Conservation (phyloP, 2,888 invertebrate genomes). For the Boloria euphrosyne region DNA sequence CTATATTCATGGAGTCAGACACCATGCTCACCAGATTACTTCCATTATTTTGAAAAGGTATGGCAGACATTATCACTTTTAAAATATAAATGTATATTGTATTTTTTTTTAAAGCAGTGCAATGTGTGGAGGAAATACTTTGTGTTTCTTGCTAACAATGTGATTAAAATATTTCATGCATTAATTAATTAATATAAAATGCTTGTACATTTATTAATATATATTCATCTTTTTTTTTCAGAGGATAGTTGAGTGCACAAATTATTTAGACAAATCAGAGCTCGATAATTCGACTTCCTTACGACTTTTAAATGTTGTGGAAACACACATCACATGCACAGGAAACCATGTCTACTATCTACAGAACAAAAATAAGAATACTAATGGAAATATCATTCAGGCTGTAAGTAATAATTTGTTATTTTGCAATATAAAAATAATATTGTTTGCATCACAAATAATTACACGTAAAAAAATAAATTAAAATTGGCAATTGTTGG, state of each 20-base stretch:
- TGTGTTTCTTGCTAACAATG: too few relatives aligned
- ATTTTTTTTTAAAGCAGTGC: too few relatives aligned
- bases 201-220: not conserved
- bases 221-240: slow-evolving; percentile 43
- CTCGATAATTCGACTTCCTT: slow-evolving; percentile 47
- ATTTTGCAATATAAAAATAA: too few relatives aligned
- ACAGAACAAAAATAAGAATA: slow-evolving; percentile 43
- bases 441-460: not conserved
- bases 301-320: slow-evolving; percentile 42
- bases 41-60: slow-evolving; percentile 75
- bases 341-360: slow-evolving; percentile 56
- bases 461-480: too few relatives aligned
- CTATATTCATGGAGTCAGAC: slow-evolving; percentile 60
- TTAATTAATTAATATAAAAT: too few relatives aligned
- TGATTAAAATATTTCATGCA: too few relatives aligned
- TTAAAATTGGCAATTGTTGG: too few relatives aligned
- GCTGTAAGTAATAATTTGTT: slow-evolving; percentile 26
- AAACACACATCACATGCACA: slow-evolving; percentile 51
- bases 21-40: slow-evolving; percentile 71
- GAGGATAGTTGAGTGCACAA: slow-evolving; percentile 64
- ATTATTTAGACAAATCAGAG: slow-evolving; percentile 45
- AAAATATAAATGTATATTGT: not conserved
- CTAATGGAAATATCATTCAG: slow-evolving; percentile 37
- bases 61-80: not conserved
- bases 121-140: too few relatives aligned